Conservation (phyloP, 2,113 vertebrate species). For the Plestiodon gilberti region DNA sequence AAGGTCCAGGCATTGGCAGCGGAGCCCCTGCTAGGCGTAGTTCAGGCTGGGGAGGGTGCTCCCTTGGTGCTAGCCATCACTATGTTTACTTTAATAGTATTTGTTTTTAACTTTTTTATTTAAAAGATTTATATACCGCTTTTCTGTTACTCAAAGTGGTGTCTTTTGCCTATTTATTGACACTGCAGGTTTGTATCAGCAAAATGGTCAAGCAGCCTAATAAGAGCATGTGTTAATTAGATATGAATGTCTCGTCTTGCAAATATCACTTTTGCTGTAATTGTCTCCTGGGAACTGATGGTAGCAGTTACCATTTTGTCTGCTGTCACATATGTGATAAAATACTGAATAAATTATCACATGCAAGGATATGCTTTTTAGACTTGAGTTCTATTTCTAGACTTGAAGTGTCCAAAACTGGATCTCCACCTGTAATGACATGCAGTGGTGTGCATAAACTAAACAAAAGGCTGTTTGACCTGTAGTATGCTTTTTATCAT, state of each 20-base stretch:
- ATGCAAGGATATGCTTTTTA: background rate
- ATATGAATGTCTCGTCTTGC: slow-evolving; percentile 1
- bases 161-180: background rate
- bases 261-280: background rate
- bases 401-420: background rate
- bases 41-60: background rate
- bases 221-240: slow-evolving; percentile 14
- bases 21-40: too few relatives aligned
- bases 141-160: too few relatives aligned
- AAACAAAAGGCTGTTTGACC: slow-evolving; percentile 16
- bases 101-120: background rate
- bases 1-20: too few relatives aligned
- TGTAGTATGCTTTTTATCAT: background rate
- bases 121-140: too few relatives aligned
- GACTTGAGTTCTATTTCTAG: slow-evolving; percentile 5
- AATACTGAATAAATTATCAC: background rate
- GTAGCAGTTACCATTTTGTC: slow-evolving; percentile 20
- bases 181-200: background rate
- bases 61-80: background rate
- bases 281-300: slow-evolving; percentile 15
- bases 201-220: slow-evolving; percentile 8
- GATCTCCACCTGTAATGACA: slow-evolving; percentile 1
- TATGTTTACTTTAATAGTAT: background rate
- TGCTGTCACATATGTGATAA: background rate
- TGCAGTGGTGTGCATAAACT: background rate